Conservation (phyloP, 2,113 vertebrate genomes). For the Sturnus vulgaris region DNA sequence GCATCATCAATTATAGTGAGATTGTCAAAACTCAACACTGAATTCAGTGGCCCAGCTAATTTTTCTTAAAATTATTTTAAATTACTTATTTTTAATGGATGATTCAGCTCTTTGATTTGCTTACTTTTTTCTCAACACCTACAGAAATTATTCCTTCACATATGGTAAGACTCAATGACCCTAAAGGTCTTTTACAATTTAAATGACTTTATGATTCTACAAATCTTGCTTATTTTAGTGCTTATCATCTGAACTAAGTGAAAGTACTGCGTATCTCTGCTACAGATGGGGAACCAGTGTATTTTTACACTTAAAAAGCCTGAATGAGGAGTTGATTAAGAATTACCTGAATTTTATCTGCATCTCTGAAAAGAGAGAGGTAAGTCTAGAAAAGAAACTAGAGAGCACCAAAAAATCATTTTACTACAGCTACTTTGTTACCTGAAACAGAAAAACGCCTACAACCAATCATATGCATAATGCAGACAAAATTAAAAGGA, state of each 20-base stretch:
- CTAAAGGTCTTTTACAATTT: not conserved
- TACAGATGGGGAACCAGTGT: not conserved
- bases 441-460: not conserved
- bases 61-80: not conserved
- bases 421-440: not conserved
- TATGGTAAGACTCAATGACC: not conserved
- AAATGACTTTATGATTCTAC: not conserved
- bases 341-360: not conserved
- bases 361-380: not conserved
- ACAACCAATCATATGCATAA: not conserved
- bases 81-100: not conserved
- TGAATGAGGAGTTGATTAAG: not conserved
- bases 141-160: not conserved
- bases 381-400: not conserved
- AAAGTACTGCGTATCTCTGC: not conserved
- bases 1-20: not conserved
- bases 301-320: not conserved
- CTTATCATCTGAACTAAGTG: not conserved
- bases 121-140: not conserved
- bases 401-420: not conserved
- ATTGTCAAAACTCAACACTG: not conserved
- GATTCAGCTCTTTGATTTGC: not conserved
- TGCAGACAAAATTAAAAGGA: not conserved
- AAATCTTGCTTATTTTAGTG: not conserved
- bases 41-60: not conserved